Evolutionary conservation across 2,888 invertebrate genomes (phyloP), one percentile per base, ranked within the genome.

Genomic region (Cryptosula pallasiana): DNA sequence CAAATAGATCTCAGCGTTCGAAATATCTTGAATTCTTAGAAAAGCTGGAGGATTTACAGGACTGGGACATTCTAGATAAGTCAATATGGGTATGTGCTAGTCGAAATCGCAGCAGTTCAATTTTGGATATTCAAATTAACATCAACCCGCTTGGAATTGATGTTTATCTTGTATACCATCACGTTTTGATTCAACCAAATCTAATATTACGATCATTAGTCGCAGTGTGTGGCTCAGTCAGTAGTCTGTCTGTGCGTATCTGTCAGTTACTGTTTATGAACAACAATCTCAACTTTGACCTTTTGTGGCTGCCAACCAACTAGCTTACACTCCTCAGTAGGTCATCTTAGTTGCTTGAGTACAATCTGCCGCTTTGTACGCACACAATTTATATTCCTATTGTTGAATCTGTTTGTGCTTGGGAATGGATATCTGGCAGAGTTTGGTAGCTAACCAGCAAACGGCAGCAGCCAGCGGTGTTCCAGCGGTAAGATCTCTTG

Each of bases 361-460:
- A n/a, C n/a, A n/a, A n/a, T n/a, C n/a, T n/a, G n/a, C n/a, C n/a
- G n/a, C n/a, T n/a, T n/a, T n/a, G n/a, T n/a, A n/a, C n/a, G n/a
- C n/a, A n/a, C n/a, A n/a, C n/a, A n/a, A n/a, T n/a, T n/a, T n/a
- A n/a, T n/a, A n/a, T n/a, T n/a, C n/a, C n/a, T n/a, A n/a, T n/a
- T n/a, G n/a, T n/a, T n/a, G n/a, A n/a, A n/a, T n/a, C n/a, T n/a
- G n/a, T n/a, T n/a, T n/a, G n/a, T n/a, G n/a, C n/a, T n/a, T n/a
- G 5, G 45, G 20, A 45, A 63, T 63, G 63, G 63, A 63, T 63
- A 13, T 63, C 20, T 63, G 63, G 63, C 63, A 63, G 32, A 63
- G 32, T 32, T n/a, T 63, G 13, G 63, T 63, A 9, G 3, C 63
- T 32, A 32, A 27, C n/a, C 63, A 63, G 32, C 63, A 63, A 5